Evolutionary conservation across 1,140 invertebrate genomes (phyloP).

Genomic region (Dreissena polymorpha): DNA sequence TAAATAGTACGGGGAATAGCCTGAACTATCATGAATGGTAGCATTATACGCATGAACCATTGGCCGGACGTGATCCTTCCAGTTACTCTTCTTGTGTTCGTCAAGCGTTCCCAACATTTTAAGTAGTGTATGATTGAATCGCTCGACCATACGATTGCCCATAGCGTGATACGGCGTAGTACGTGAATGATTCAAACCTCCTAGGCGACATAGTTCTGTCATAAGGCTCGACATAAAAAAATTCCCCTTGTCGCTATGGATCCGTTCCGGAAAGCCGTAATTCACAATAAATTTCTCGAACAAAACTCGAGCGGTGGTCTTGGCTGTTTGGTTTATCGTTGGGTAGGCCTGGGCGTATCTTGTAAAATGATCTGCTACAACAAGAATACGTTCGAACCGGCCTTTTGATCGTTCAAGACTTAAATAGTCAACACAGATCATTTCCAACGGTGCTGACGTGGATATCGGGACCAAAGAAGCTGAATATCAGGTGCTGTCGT

Average conservation of each 20-base stretch:
- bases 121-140: neutral
- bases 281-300: conserved; percentile 22
- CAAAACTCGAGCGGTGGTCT: conserved; percentile 11
- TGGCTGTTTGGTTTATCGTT: conserved; percentile 30
- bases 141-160: neutral
- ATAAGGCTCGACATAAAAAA: conserved; percentile 5
- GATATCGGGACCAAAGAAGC: conserved; percentile 3
- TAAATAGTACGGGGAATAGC: conserved; percentile 9
- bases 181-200: neutral
- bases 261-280: neutral
- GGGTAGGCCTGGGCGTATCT: conserved; percentile 54
- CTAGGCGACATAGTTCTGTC: neutral
- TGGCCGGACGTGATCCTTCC: neutral
- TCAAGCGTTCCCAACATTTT: conserved; percentile 5
- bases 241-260: conserved; percentile 4
- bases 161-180: conserved; percentile 7
- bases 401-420: conserved; percentile 28
- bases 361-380: conserved; percentile 57
- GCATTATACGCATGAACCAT: conserved; percentile 26
- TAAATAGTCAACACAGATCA: conserved; percentile 52
- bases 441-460: conserved; percentile 22
- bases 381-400: conserved; percentile 60
- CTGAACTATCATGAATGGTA: conserved; percentile 23
- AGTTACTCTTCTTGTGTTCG: neutral
- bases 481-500: conserved; percentile 6